These are phyloP conservation scores for Beris chalybata DNA, from an alignment of 2,888 invertebrate genomes.

Conservation along the genomic window DNA sequence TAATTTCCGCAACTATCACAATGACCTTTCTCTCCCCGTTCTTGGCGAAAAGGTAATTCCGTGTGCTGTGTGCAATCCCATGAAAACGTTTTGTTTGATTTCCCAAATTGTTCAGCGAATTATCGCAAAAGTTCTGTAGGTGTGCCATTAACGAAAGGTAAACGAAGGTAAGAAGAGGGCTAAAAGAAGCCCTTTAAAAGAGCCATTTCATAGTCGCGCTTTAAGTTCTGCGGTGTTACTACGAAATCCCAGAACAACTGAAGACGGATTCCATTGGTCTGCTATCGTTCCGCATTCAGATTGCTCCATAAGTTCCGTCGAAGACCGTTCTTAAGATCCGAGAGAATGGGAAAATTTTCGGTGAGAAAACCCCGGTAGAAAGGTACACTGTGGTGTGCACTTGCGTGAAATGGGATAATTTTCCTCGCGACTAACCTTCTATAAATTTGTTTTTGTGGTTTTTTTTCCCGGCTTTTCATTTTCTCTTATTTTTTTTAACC, in stretches of 20 bases:
- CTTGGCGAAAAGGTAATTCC: too few relatives aligned
- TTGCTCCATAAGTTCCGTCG: conserved; percentile 25
- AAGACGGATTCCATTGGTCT: not conserved
- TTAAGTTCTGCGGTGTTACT: not conserved
- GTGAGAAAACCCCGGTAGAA: not conserved
- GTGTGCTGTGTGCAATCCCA: too few relatives aligned
- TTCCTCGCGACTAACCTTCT: conserved; percentile 22
- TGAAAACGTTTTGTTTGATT: conserved; percentile 20
- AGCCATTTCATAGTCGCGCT: conserved; percentile 1
- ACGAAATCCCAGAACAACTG: conserved; percentile 13
- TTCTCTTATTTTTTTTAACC: too few relatives aligned
- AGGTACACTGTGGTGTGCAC: conserved; percentile 3
- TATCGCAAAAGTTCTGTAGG: conserved; percentile 19
- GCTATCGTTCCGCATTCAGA: conserved; percentile 1
- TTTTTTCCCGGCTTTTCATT: conserved; percentile 3
- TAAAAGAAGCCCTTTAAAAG: conserved; percentile 31
- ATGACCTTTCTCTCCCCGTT: too few relatives aligned
- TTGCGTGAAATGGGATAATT: conserved; percentile 32
- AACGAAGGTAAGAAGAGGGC: conserved; percentile 5
- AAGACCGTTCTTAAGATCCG: conserved; percentile 9
- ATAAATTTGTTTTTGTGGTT: conserved; percentile 26
- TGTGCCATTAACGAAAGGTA: not conserved
- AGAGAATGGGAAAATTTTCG: conserved; percentile 24
- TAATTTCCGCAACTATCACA: too few relatives aligned
- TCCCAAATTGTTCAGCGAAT: conserved; percentile 20